phyloP scores from a whole-genome alignment of 2,888 invertebrate genomes.

The Drosophila neonasuta region DNA sequence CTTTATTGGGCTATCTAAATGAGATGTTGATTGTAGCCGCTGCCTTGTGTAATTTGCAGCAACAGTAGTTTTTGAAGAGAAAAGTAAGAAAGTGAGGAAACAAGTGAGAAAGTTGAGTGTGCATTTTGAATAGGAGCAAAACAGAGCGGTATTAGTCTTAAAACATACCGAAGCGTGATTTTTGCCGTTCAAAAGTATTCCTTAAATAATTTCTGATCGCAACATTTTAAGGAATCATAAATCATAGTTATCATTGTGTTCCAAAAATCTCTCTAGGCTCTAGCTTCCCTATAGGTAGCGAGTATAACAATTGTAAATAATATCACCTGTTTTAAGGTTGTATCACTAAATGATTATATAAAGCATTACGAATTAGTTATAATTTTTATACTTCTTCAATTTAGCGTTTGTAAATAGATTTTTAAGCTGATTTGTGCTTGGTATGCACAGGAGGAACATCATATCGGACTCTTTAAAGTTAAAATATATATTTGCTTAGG shows the following conservation, averaged over 20 bases:
- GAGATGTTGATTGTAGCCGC: slow-evolving; percentile 80
- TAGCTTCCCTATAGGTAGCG: too few species aligned
- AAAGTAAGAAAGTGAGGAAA: too few species aligned
- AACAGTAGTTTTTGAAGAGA: slow-evolving; percentile 58
- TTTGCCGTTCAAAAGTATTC: too few species aligned
- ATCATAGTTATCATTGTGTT: too few species aligned
- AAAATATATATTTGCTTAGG: slow-evolving; percentile 11
- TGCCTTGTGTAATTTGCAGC: slow-evolving; percentile 80
- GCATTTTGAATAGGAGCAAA: too few species aligned
- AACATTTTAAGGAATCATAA: too few species aligned
- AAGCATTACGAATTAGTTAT: slow-evolving; percentile 12
- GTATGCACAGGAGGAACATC: slow-evolving; percentile 31
- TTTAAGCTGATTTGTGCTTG: slow-evolving; percentile 16
- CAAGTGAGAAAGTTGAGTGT: too few species aligned
- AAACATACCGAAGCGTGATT: too few species aligned
- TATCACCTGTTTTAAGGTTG: slow-evolving; percentile 50
- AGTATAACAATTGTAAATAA: slow-evolving; percentile 4
- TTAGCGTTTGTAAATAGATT: neutral
- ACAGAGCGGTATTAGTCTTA: too few species aligned
- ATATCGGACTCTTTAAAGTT: slow-evolving; percentile 17
- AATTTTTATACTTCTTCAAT: slow-evolving; percentile 21
- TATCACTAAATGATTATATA: slow-evolving; percentile 5
- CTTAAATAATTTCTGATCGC: too few species aligned
- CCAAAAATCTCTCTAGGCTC: too few species aligned
- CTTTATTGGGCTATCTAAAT: slow-evolving; percentile 79